phyloP scores from a whole-genome alignment of 2,113 vertebrate species.

The Chionomys nivalis region DNA sequence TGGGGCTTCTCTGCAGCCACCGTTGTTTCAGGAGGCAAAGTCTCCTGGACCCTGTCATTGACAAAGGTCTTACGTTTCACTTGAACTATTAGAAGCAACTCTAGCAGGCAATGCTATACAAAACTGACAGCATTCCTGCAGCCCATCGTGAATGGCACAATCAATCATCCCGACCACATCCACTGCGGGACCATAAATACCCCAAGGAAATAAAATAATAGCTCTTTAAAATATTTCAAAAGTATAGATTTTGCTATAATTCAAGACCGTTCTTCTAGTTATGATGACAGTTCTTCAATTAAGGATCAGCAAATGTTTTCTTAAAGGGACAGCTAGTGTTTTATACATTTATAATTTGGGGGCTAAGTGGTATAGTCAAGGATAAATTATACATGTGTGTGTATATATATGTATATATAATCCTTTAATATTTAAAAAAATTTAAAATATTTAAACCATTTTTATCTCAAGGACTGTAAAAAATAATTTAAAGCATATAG shows the following conservation, averaged over 20 bases:
- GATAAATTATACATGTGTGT: too few species aligned
- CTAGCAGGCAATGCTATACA: not conserved
- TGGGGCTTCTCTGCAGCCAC: not conserved
- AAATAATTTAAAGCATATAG: not conserved
- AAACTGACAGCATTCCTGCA: not conserved
- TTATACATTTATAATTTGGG: not conserved
- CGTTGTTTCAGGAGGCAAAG: not conserved
- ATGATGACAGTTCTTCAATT: not conserved
- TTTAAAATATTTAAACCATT: constrained; percentile 19
- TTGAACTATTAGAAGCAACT: not conserved
- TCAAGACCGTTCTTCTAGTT: constrained; percentile 14
- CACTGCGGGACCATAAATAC: not conserved
- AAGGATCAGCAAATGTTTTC: not conserved
- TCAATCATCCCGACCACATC: not conserved
- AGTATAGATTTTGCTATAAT: constrained; percentile 29
- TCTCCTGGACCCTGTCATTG: not conserved
- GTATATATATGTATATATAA: not conserved
- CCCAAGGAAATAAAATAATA: not conserved
- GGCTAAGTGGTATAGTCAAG: constrained; percentile 9
- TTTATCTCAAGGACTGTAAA: not conserved
- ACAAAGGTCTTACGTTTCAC: not conserved
- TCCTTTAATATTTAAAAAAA: constrained; percentile 27
- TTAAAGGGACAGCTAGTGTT: not conserved
- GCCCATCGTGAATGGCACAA: not conserved
- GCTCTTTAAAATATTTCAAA: constrained; percentile 7